phyloP scores from a whole-genome alignment of 2,888 invertebrate species.

The Periphyllus acericola region DNA sequence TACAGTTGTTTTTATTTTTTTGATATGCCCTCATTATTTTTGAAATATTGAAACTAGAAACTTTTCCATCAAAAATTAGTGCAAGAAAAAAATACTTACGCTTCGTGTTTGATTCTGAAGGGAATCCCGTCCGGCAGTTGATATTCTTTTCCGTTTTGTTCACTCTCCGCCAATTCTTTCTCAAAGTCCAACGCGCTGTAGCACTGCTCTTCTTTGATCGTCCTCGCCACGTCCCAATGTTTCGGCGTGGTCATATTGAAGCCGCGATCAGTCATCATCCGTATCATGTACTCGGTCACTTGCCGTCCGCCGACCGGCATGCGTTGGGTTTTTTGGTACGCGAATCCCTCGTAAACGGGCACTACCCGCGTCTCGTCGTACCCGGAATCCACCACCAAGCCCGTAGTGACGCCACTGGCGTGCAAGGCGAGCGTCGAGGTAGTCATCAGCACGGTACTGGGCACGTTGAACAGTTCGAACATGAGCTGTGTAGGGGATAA shows the following conservation, averaged over 20 bases:
- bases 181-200: conserved; percentile 90
- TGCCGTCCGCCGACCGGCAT: conserved; percentile 92
- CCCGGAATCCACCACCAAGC: conserved; percentile 90
- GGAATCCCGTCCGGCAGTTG: conserved; percentile 91
- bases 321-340: conserved; percentile 86
- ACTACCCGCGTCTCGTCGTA: conserved; percentile 93
- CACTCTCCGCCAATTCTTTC: background rate
- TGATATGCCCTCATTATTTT: no score
- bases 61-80: no score
- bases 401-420: conserved; percentile 93
- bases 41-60: no score
- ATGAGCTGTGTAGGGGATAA: conserved; percentile 75
- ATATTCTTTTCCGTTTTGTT: conserved; percentile 82
- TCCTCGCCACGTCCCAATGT: conserved; percentile 88
- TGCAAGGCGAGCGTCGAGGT: conserved; percentile 92
- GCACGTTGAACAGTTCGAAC: conserved; percentile 91
- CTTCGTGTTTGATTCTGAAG: conserved; percentile 77
- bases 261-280: conserved; percentile 89
- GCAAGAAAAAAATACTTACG: conserved; percentile 9
- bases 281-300: conserved; percentile 92
- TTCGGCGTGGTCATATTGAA: conserved; percentile 72
- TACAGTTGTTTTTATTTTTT: no score
- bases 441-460: conserved; percentile 92
- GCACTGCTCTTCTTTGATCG: conserved; percentile 94
- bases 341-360: conserved; percentile 92